A percentile compares a stretch with the other conserved stretches of the same genome.
Conservation (phyloP, 2,888 invertebrate genomes). For the Shargacucullia verbasci region DNA sequence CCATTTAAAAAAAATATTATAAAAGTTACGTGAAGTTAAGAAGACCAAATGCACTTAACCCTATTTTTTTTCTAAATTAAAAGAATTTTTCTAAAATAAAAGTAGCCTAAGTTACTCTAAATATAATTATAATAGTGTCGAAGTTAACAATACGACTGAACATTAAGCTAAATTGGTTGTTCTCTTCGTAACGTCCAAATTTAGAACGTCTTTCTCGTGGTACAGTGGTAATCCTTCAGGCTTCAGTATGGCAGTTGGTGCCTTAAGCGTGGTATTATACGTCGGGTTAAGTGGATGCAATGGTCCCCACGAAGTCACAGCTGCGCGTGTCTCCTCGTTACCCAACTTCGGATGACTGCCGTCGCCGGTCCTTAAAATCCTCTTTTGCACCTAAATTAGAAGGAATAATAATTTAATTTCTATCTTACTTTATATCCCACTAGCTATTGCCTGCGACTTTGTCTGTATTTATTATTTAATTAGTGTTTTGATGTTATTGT, state of each 20-base stretch:
- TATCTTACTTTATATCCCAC: neutral
- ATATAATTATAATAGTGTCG: too few relatives aligned
- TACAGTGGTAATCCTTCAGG: conserved; percentile 75
- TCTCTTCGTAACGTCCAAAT: neutral
- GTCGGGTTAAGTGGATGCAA: conserved; percentile 83
- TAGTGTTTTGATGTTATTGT: too few relatives aligned
- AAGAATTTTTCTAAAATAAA: too few relatives aligned
- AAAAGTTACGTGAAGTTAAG: too few relatives aligned
- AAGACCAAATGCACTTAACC: too few relatives aligned
- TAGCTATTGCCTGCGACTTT: too few relatives aligned
- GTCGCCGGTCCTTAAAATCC: conserved; percentile 91
- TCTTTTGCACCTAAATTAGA: conserved; percentile 83
- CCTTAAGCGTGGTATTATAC: conserved; percentile 69
- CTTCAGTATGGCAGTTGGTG: conserved; percentile 68
- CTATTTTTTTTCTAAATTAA: too few relatives aligned
- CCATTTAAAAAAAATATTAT: too few relatives aligned
- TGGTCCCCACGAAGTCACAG: conserved; percentile 72
- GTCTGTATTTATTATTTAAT: too few relatives aligned
- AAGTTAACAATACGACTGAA: too few relatives aligned
- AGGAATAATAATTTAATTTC: neutral
- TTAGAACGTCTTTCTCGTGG: conserved; percentile 69
- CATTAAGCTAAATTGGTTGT: neutral
- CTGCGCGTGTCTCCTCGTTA: conserved; percentile 69
- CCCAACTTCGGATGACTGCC: conserved; percentile 89
- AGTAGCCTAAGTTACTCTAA: too few relatives aligned